Conservation (phyloP, 2,888 invertebrate species). For the Cerceris ruficornis region DNA sequence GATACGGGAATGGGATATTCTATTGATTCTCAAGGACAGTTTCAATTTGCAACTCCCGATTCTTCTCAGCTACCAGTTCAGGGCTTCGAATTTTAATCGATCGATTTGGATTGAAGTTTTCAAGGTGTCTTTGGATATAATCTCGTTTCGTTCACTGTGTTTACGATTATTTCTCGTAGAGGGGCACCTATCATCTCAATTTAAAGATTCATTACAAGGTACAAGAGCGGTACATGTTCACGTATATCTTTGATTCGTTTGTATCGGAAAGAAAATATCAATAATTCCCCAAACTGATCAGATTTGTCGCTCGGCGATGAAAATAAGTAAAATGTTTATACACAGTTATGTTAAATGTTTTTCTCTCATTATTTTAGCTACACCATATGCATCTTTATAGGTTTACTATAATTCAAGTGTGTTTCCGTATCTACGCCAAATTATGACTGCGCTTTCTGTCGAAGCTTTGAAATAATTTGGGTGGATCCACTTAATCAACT, state of each 20-base stretch:
- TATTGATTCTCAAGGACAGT: slow-evolving; percentile 90
- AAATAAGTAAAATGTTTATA: slow-evolving; percentile 57
- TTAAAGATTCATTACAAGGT: slow-evolving; percentile 33
- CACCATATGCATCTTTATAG: slow-evolving; percentile 48
- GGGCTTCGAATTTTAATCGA: slow-evolving; percentile 90
- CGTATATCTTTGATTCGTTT: slow-evolving; percentile 46
- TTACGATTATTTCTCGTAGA: slow-evolving; percentile 49
- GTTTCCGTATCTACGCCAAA: slow-evolving; percentile 56
- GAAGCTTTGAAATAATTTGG: slow-evolving; percentile 45
- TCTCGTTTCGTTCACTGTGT: slow-evolving; percentile 56
- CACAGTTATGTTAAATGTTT: slow-evolving; percentile 48
- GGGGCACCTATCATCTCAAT: slow-evolving; percentile 47
- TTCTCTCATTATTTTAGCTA: slow-evolving; percentile 54
- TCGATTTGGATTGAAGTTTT: slow-evolving; percentile 38
- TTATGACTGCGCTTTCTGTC: slow-evolving; percentile 49
- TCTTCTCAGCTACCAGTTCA: slow-evolving; percentile 86
- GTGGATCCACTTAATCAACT: slow-evolving; percentile 25
- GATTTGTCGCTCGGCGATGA: slow-evolving; percentile 42
- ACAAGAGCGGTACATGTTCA: slow-evolving; percentile 43
- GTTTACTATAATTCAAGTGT: slow-evolving; percentile 52
- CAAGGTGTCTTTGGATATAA: slow-evolving; percentile 61
- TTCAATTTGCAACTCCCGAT: slow-evolving; percentile 81
- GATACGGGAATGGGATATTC: slow-evolving; percentile 91
- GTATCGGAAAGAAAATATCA: slow-evolving; percentile 32
- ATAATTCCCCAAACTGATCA: slow-evolving; percentile 39